Evolutionary conservation across 2,797 vertebrate genomes (phyloP).

Genomic region (Salmo trutta): DNA sequence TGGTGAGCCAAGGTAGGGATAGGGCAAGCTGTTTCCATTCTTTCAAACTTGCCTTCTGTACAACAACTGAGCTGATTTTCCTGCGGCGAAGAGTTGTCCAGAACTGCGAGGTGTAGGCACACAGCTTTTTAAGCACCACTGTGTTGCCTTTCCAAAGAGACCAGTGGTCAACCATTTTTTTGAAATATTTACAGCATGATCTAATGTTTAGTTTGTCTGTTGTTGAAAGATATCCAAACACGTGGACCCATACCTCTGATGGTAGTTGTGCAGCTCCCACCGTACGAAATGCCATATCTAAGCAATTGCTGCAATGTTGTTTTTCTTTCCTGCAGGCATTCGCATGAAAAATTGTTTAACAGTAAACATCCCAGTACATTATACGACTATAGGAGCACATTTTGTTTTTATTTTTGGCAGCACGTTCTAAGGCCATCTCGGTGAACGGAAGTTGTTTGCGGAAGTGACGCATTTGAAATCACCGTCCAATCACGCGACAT

Average conservation of each 20-base stretch:
- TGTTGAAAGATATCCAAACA: slow-evolving; percentile 46
- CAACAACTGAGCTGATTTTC: slow-evolving; percentile 46
- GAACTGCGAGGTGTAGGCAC: slow-evolving; percentile 37
- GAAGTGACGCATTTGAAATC: neutral
- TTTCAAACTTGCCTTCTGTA: slow-evolving; percentile 40
- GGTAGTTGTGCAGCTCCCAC: slow-evolving; percentile 40
- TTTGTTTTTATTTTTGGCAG: neutral
- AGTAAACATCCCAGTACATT: neutral
- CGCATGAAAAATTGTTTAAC: neutral
- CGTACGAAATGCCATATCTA: neutral
- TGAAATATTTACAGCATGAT: slow-evolving; percentile 45
- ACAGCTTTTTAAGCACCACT: slow-evolving; percentile 40
- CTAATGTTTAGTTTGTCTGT: slow-evolving; percentile 50
- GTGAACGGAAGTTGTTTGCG: neutral
- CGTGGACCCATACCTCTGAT: slow-evolving; percentile 52
- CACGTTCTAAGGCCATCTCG: neutral
- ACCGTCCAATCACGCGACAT: neutral
- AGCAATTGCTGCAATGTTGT: neutral
- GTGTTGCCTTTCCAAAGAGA: slow-evolving; percentile 47
- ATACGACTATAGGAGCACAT: neutral
- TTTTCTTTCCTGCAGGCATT: neutral
- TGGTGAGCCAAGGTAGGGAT: slow-evolving; percentile 44
- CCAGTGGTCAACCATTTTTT: slow-evolving; percentile 49
- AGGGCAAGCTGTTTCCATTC: slow-evolving; percentile 44
- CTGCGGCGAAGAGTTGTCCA: slow-evolving; percentile 54